Base-by-base conservation (phyloP, 1,140 invertebrate species). In the Uloborus diversus region DNA sequence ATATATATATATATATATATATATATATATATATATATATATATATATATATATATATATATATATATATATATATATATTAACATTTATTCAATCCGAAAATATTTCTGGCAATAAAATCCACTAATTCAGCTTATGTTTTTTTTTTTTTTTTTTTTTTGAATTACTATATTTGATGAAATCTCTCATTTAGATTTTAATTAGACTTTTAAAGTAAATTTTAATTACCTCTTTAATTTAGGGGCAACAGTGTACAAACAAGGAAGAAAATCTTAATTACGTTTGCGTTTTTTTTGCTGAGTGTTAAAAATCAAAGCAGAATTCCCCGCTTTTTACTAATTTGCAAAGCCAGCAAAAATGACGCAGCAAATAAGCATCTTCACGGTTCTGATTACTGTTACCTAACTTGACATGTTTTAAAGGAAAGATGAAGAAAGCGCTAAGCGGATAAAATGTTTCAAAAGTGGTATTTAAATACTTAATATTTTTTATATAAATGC, bases 151-250 rank as follows among this genome's bases (percentile, higher is more conserved):
- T 42, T 42, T 13, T 17, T 42, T 42, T 42, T 2, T 13, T 9
- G 37, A 17, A 42, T 13, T 13, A 17, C 9, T 42, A 42, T 42
- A 13, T 42, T 42, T 42, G 2, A 13, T 42, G 17, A 2, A 42
- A 42, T 13, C 27, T 30, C 5, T 35, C 37, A 20, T 13, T 17
- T 17, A 70, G 62, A 61, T 73, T 73, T 73, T 61, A 61, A 61
- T 73, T 61, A 62, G 56, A 30, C 30, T 47, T 57, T 57, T 73
- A 57, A 23, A 62, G 56, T 25, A 73, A 73, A 61, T 73, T 73
- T 59, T 73, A 61, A 73, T 73, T 73, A 61, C 70, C 70, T 49
- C 33, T 73, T 73, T 73, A 73, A 73, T 73, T 73, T 51, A 32
- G 33, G 30, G 35, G 35, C 17, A 61, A 32, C 28, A 27, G 56